Evolutionary conservation across 2,888 invertebrate genomes (phyloP).

Genomic region (Schizaphis graminum): DNA sequence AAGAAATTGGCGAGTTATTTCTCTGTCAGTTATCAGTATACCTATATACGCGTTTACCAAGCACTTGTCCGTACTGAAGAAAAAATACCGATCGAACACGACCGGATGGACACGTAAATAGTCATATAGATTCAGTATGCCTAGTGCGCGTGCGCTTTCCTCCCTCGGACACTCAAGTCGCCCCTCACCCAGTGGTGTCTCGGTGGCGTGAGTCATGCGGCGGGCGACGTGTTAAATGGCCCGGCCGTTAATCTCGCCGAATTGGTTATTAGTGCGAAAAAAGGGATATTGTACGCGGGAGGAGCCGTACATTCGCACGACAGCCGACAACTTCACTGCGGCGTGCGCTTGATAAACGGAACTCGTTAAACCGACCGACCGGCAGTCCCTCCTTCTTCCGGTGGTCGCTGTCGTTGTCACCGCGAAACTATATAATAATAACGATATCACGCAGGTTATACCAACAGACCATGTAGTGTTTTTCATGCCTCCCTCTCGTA

Average conservation of each 20-base stretch:
- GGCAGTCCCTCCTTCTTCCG: not conserved
- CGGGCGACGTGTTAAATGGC: constrained; percentile 44
- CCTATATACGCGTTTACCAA: not conserved
- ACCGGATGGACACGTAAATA: not conserved
- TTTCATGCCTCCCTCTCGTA: not conserved
- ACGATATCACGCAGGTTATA: not conserved
- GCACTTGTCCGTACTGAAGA: not conserved
- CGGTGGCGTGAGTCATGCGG: constrained; percentile 28
- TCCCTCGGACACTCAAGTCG: not conserved
- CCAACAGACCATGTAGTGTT: not conserved
- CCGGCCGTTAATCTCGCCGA: constrained; percentile 38
- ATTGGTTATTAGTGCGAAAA: constrained; percentile 55
- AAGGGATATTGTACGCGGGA: not conserved
- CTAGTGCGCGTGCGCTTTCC: not conserved
- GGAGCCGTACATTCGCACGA: not conserved
- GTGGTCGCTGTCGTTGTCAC: not conserved
- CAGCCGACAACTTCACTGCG: not conserved
- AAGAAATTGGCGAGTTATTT: not conserved
- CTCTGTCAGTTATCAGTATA: not conserved
- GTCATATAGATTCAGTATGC: not conserved
- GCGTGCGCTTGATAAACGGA: constrained; percentile 45
- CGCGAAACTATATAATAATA: constrained; percentile 7
- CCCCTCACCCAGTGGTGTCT: not conserved
- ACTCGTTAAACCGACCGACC: not conserved
- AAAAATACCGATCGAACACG: not conserved